Percentiles rank a stretch among this genome's conserved stretches.
phyloP scores from a whole-genome alignment of 2,113 vertebrate species.

The Saccopteryx leptura region DNA sequence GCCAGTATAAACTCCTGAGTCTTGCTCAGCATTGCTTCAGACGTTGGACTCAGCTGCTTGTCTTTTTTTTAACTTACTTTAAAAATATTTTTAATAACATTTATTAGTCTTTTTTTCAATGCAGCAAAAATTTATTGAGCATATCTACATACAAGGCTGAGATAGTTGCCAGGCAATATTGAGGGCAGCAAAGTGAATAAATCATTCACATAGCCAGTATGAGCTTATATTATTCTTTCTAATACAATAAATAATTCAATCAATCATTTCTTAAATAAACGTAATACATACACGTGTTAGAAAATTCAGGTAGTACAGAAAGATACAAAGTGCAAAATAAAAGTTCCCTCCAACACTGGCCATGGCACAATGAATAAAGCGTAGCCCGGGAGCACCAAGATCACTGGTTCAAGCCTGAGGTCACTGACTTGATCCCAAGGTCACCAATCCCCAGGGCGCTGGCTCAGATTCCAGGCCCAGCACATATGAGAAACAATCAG shows the following conservation, averaged over 20 bases:
- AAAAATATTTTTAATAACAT: conserved; percentile 47
- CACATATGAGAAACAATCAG: no score
- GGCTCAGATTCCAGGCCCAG: no score
- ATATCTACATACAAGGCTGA: conserved; percentile 16
- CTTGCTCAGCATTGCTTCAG: conserved; percentile 24
- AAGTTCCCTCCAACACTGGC: not conserved
- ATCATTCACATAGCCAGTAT: not conserved
- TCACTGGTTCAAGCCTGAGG: no score
- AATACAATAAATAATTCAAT: not conserved
- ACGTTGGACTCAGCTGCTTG: conserved; percentile 29
- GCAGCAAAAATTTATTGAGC: not conserved
- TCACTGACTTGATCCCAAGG: no score
- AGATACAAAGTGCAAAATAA: conserved; percentile 37
- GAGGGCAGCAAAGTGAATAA: not conserved
- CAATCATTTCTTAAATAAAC: conserved; percentile 42
- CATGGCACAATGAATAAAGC: no score
- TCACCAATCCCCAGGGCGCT: no score
- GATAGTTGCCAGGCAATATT: not conserved
- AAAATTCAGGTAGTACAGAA: not conserved
- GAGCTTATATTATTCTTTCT: conserved; percentile 36
- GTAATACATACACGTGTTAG: not conserved
- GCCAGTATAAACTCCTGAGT: not conserved
- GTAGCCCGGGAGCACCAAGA: no score
- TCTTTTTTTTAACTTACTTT: conserved; percentile 49
- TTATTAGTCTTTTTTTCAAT: not conserved